phyloP scores from a whole-genome alignment of 1,140 invertebrate species.

The Yoshiicerus persimilis region DNA sequence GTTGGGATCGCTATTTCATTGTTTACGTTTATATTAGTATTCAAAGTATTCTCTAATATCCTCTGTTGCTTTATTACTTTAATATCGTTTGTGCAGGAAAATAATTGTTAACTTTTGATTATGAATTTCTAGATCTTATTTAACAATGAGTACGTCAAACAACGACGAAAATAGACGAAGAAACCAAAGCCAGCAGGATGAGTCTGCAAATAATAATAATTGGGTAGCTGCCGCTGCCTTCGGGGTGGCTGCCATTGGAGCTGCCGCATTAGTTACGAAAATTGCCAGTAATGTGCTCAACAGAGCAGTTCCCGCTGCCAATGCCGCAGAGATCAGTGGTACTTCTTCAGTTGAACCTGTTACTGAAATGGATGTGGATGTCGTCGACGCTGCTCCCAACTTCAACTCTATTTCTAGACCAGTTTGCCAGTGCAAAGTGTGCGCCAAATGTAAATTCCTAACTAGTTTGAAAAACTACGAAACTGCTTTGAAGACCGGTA shows the following conservation, averaged over 20 bases:
- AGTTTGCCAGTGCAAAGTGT: not conserved
- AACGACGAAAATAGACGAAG: not conserved
- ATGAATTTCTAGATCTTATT: no score
- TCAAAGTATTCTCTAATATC: no score
- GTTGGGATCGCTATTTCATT: no score
- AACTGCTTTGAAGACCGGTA: not conserved
- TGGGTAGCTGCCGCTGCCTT: not conserved
- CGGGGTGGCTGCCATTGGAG: not conserved
- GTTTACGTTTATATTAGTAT: no score
- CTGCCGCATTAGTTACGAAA: not conserved
- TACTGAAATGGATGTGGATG: not conserved
- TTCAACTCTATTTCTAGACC: not conserved
- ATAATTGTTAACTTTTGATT: no score
- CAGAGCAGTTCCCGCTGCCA: not conserved
- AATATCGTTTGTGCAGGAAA: no score
- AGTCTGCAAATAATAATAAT: not conserved
- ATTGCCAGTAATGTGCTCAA: not conserved
- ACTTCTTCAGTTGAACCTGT: no score
- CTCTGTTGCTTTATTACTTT: no score
- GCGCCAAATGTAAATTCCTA: not conserved
- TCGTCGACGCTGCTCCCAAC: not conserved
- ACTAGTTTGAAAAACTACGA: not conserved
- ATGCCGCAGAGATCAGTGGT: no score
- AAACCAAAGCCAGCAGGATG: no score
- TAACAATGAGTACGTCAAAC: no score